A percentile compares a stretch with the other conserved stretches of the same genome.
These are phyloP conservation scores for Onthophagus sagittarius DNA, from an alignment of 2,888 invertebrate genomes.

Conservation along the genomic window DNA sequence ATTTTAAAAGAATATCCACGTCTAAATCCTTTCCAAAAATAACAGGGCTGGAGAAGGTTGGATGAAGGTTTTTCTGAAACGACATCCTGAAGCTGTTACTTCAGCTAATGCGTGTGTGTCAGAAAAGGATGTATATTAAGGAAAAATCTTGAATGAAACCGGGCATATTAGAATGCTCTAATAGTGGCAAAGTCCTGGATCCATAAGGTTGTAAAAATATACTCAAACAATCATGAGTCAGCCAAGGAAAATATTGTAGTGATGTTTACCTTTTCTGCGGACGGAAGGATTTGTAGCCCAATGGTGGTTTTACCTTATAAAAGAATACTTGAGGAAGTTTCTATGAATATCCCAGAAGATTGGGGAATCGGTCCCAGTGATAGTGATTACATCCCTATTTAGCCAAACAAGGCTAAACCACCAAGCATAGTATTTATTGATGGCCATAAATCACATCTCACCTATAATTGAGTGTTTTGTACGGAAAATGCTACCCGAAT, in stretches of 20 bases:
- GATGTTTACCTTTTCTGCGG: conserved; percentile 34
- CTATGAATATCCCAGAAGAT: conserved; percentile 24
- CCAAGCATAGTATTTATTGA: no score
- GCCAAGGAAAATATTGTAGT: conserved; percentile 33
- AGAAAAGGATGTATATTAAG: conserved; percentile 17
- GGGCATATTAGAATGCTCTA: conserved; percentile 32
- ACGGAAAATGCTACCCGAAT: no score
- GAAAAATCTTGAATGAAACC: conserved; percentile 23
- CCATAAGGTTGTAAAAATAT: conserved; percentile 31
- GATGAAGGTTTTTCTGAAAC: conserved; percentile 34
- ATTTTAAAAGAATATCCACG: no score
- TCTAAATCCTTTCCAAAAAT: no score
- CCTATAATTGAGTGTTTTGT: no score
- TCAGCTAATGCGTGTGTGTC: no score
- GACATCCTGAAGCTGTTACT: conserved; percentile 27
- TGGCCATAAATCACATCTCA: no score
- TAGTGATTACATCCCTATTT: conserved; percentile 38
- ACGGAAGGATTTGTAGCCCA: conserved; percentile 28
- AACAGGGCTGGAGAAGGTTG: no score
- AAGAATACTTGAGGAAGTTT: conserved; percentile 33
- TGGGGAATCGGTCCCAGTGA: conserved; percentile 36
- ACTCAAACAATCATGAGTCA: conserved; percentile 29
- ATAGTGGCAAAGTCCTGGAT: conserved; percentile 35
- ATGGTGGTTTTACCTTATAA: conserved; percentile 34
- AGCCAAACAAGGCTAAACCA: conserved; percentile 15